Evolutionary conservation across 2,888 invertebrate species (phyloP), one percentile per base, ranked within the genome.

Genomic region (Spodoptera littoralis): DNA sequence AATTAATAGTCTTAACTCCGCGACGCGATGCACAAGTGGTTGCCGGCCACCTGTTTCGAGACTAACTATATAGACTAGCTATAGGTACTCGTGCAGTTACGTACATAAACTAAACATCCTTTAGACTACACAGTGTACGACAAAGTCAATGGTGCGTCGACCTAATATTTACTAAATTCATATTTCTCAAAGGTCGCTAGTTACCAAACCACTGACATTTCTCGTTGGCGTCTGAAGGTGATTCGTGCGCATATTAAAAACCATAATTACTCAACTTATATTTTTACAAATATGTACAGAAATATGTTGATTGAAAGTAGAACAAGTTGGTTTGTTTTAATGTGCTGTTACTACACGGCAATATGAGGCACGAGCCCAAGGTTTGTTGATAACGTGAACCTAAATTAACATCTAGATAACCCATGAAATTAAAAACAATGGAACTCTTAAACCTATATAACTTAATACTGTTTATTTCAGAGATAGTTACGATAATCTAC

Each of bases 101-200:
- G 67, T 57, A 36, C 36, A 8, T 36, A 36, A 36, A 36, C 36
- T 36, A 50, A 74, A 74, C 44, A 63, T 46, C 18, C 22, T 50
- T 43, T 59, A 57, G 70, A 61, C 69, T 52, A 65, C 45, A 57
- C 60, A 56, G 30, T 54, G 56, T 52, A 51, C 60, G 27, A 51
- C 79, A 84, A 84, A 68, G 84, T 82, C 84, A 80, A 13, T 18
- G 60, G 80, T 76, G 42, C 76, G 60, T 42, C 64, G 71, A 79
- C 75, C 79, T 56, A 79, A 65, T 77, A 80, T 74, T 70, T 61
- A 73, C 56, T 62, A 72, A 79, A 73, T 68, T 75, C 69, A 76
- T 76, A 79, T 70, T 63, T 69, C 69, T 53, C 63, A 78, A 74
- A 83, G 81, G 81, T 83, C 77, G 64, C 49, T 12, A 24, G 61